A percentile compares a stretch with the other conserved stretches of the same genome.
These are phyloP conservation scores for Colletes collaris DNA, from an alignment of 2,888 invertebrate genomes.

Conservation along the genomic window DNA sequence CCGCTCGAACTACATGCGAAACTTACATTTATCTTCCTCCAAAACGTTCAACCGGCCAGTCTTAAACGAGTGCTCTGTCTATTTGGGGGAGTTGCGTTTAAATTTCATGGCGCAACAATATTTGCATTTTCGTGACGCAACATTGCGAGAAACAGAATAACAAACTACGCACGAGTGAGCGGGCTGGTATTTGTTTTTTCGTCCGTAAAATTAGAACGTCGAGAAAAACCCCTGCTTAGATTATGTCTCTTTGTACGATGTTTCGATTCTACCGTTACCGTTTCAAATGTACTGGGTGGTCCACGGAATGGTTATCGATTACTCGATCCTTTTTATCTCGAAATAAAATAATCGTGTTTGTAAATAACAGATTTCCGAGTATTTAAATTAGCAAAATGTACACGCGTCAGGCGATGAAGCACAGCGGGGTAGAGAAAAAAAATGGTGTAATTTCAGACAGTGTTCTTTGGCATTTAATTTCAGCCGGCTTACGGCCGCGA, in stretches of 20 bases:
- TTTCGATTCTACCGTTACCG: not conserved
- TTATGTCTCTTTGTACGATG: not conserved
- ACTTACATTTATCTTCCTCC: slow-evolving; percentile 79
- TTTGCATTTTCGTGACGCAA: slow-evolving; percentile 67
- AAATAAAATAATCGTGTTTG: too few relatives aligned
- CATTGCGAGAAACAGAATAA: slow-evolving; percentile 62
- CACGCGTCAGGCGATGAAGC: not conserved
- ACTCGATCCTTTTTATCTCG: too few relatives aligned
- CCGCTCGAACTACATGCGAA: slow-evolving; percentile 74
- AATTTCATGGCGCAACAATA: slow-evolving; percentile 70
- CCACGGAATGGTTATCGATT: too few relatives aligned
- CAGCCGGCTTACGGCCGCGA: not conserved
- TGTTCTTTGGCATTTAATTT: slow-evolving; percentile 18
- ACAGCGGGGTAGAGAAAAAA: too few relatives aligned
- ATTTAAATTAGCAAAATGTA: too few relatives aligned
- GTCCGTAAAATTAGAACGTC: slow-evolving; percentile 48
- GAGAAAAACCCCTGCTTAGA: slow-evolving; percentile 23
- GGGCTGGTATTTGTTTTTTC: slow-evolving; percentile 54
- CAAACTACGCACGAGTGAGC: slow-evolving; percentile 36
- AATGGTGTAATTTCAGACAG: not conserved
- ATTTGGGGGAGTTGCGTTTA: slow-evolving; percentile 71
- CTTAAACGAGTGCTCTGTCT: slow-evolving; percentile 62
- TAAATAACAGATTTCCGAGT: too few relatives aligned
- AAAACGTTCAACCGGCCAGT: slow-evolving; percentile 72
- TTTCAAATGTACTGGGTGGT: not conserved